A percentile compares a stretch with the other conserved stretches of the same genome.
Conservation (phyloP, 2,888 invertebrate species). For the Lithophane semibrunnea region DNA sequence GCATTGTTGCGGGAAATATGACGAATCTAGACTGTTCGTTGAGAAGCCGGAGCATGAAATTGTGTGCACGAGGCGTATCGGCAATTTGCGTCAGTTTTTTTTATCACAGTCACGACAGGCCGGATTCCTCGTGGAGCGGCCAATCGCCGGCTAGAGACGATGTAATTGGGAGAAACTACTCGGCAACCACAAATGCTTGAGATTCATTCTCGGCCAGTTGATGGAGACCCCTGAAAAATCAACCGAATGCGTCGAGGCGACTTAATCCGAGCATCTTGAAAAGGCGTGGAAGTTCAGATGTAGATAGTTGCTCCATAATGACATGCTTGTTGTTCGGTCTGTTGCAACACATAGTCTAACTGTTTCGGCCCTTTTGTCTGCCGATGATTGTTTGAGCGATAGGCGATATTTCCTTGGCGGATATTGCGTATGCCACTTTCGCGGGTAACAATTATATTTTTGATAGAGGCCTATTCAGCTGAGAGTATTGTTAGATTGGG, state of each 20-base stretch:
- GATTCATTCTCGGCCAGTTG: conserved; percentile 80
- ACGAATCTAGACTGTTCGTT: conserved; percentile 87
- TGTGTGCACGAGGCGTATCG: conserved; percentile 90
- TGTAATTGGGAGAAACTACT: conserved; percentile 90
- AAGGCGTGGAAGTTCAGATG: conserved; percentile 74
- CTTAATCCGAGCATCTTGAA: conserved; percentile 62
- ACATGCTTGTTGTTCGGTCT: conserved; percentile 79
- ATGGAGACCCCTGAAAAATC: conserved; percentile 78
- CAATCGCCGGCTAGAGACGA: conserved; percentile 87
- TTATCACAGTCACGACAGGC: conserved; percentile 89
- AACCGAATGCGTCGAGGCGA: conserved; percentile 58
- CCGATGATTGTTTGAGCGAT: conserved; percentile 82
- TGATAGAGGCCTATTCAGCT: conserved; percentile 59
- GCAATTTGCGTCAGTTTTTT: conserved; percentile 90
- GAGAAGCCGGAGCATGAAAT: conserved; percentile 88
- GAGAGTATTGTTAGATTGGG: conserved; percentile 57
- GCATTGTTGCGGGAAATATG: conserved; percentile 82
- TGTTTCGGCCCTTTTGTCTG: conserved; percentile 87
- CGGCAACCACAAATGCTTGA: conserved; percentile 87
- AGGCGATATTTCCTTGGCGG: conserved; percentile 77
- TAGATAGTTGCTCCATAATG: conserved; percentile 81
- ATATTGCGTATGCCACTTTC: conserved; percentile 76
- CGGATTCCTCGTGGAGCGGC: conserved; percentile 86
- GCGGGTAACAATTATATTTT: conserved; percentile 77
- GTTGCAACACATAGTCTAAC: conserved; percentile 81